Conservation (phyloP, 1,140 invertebrate species). For the Drosophila lowei region DNA sequence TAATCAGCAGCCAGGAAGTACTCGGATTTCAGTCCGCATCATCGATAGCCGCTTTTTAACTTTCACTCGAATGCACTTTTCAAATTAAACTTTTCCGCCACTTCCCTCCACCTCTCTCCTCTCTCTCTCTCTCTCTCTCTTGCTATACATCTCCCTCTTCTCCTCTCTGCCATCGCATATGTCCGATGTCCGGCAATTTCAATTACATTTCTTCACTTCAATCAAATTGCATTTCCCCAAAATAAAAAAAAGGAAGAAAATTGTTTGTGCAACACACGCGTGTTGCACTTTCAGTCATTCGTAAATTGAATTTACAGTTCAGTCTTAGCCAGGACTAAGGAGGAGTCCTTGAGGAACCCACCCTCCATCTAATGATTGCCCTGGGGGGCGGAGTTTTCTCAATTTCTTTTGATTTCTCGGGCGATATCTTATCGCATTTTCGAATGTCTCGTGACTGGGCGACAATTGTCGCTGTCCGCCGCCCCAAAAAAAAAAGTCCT, state of each 20-base stretch:
- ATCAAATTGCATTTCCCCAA: conserved; percentile 64
- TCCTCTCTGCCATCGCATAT: conserved; percentile 18
- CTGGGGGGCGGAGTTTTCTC: conserved; percentile 36
- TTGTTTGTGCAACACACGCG: conserved; percentile 65
- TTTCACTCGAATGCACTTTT: conserved; percentile 46
- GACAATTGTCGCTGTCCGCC: conserved; percentile 52
- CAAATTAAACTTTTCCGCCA: conserved; percentile 34
- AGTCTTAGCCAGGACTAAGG: conserved; percentile 21
- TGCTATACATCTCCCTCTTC: neutral
- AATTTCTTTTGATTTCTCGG: conserved; percentile 49
- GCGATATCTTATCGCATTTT: conserved; percentile 62
- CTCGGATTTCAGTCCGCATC: neutral
- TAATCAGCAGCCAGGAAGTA: conserved; percentile 5
- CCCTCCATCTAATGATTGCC: conserved; percentile 44
- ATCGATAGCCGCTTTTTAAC: conserved; percentile 15
- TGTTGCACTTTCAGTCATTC: conserved; percentile 70
- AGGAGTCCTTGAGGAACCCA: neutral
- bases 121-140: neutral
- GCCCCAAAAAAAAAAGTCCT: neutral
- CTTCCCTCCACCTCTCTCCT: too few species aligned
- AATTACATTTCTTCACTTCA: conserved; percentile 77
- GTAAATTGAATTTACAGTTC: conserved; percentile 75
- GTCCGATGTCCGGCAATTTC: conserved; percentile 61
- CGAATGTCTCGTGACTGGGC: conserved; percentile 54
- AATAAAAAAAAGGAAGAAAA: conserved; percentile 18